Evolutionary conservation across 2,888 invertebrate species (phyloP), one percentile per base, ranked within the genome.

Genomic region (Coecobrya sp.): DNA sequence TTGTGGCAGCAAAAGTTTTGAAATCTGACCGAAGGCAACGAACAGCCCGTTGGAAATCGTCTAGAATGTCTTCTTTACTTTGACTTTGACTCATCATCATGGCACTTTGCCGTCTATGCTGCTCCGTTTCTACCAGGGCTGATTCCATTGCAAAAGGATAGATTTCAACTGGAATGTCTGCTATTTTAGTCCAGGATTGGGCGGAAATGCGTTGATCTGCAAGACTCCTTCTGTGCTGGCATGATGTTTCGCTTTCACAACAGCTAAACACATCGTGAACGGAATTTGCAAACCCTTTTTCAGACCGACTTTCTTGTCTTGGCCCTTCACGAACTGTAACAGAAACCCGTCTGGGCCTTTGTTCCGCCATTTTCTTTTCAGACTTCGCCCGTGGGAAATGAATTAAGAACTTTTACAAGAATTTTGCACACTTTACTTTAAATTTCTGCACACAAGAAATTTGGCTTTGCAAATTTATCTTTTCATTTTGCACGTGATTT

Each of bases 21-120:
- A 82, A 59, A 5, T 59, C 82, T 30, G 86, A 93, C 91, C 92
- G 91, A 7, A 95, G 62, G 19, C 93, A 93, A 19, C 92, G 49
- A 16, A 91, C 36, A 11, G 94, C 91, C 11, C 93, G 27, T 27
- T 94, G 94, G 79, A 94, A 94, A 11, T 82, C 86, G 76, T 95
- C 95, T 62, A 94, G 16, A 16, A 82, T 86, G 16, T 94, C 94
- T 68, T 94, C 94, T 36, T 81, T 22, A 7, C 73, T 65, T 65
- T 65, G 27, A 27, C 25, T 27, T 11, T 65, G 27, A 25, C 65
- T 7, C 73, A 68, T 27, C 73, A 68, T 27, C 11, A 25, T 65
- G 27, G 13, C 36, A 49, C 27, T n/a, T 13, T 16, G 22, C 7
- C n/a, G 0, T 27, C 27, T 11, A 1, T 45, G 25, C 10, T 65